These are phyloP conservation scores for Ariopsis seemanni DNA, from an alignment of 2,113 vertebrate species.

Conservation along the genomic window DNA sequence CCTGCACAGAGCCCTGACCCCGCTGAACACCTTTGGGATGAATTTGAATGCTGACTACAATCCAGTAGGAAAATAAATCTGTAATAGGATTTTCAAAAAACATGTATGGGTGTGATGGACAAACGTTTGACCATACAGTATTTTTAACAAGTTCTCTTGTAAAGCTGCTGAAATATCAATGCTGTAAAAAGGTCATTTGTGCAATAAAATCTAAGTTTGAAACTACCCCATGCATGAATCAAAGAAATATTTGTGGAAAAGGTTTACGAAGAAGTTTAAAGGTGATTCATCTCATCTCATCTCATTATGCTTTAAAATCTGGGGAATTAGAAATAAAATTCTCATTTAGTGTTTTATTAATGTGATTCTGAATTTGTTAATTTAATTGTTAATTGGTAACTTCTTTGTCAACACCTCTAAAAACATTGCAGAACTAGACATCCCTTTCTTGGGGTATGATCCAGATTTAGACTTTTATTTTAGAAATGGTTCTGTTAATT, in stretches of 20 bases:
- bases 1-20: not conserved
- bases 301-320: too few relatives aligned
- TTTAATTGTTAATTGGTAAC: not conserved
- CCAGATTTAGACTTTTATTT: not conserved
- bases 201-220: too few relatives aligned
- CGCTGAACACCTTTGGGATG: not conserved
- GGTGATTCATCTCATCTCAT: too few relatives aligned
- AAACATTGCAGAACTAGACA: not conserved
- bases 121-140: too few relatives aligned
- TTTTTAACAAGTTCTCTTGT: too few relatives aligned
- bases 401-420: not conserved
- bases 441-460: constrained; percentile 19
- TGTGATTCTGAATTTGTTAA: not conserved
- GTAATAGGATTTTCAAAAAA: not conserved
- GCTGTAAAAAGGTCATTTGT: too few relatives aligned
- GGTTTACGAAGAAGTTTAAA: too few relatives aligned
- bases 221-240: too few relatives aligned
- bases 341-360: not conserved
- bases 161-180: too few relatives aligned
- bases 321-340: too few relatives aligned
- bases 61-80: not conserved
- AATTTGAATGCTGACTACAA: not conserved
- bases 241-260: too few relatives aligned
- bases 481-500: not conserved
- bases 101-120: not conserved